Conservation (phyloP, 1,140 invertebrate species). For the Saccostrea cuccullata region DNA sequence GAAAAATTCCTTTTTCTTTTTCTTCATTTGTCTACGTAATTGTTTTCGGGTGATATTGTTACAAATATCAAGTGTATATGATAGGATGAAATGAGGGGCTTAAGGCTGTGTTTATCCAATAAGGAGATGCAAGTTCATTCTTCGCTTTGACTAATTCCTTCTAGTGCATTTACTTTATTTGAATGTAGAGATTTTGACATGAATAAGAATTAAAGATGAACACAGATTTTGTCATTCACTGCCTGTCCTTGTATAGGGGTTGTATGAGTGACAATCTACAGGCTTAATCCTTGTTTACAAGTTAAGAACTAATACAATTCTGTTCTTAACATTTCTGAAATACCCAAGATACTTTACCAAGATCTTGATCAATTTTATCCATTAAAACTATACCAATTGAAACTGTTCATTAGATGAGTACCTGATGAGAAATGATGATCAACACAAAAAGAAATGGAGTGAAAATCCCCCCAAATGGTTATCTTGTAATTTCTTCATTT, state of each 20-base stretch:
- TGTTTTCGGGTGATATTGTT: too few relatives aligned
- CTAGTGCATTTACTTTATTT: neutral
- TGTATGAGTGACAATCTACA: neutral
- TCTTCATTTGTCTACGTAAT: too few relatives aligned
- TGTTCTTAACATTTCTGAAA: neutral
- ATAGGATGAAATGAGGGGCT: neutral
- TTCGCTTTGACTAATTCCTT: neutral
- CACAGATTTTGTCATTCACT: neutral
- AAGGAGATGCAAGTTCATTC: neutral
- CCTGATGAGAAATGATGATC: neutral
- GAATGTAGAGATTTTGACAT: neutral
- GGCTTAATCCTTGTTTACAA: slow-evolving; percentile 23
- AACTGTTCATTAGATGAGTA: neutral
- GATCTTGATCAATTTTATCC: neutral
- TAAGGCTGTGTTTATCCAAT: neutral
- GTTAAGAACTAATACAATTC: neutral
- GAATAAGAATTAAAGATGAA: neutral
- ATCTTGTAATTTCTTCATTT: neutral
- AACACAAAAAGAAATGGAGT: neutral
- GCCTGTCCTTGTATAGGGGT: neutral
- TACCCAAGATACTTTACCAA: neutral
- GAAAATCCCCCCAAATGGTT: neutral
- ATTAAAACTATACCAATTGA: neutral
- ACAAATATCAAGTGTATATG: too few relatives aligned
- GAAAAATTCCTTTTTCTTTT: too few relatives aligned